Conservation (phyloP, 2,888 invertebrate genomes). For the Scaptomyza reducta region DNA sequence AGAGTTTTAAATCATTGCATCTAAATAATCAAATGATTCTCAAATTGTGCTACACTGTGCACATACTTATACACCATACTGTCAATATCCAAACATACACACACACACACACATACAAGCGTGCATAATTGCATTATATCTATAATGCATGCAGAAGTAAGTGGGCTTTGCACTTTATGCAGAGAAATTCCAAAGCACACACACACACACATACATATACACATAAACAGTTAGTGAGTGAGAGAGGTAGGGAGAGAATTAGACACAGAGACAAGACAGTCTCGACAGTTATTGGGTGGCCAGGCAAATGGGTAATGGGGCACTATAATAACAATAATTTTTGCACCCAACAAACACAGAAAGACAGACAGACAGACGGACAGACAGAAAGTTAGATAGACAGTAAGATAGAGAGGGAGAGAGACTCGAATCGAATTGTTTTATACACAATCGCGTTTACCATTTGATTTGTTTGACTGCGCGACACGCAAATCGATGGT, state of each 20-base stretch:
- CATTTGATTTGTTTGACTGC: constrained; percentile 59
- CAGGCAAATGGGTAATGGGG: constrained; percentile 42
- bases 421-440: constrained; percentile 47
- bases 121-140: constrained; percentile 20
- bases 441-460: constrained; percentile 52
- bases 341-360: constrained; percentile 38
- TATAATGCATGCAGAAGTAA: constrained; percentile 29
- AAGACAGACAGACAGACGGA: background rate
- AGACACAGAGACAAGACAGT: constrained; percentile 13
- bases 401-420: background rate
- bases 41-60: background rate
- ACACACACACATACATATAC: background rate
- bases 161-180: constrained; percentile 32
- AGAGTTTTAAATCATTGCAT: too few relatives aligned
- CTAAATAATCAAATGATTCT: background rate
- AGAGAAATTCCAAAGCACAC: constrained; percentile 36
- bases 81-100: constrained; percentile 3
- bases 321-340: constrained; percentile 58
- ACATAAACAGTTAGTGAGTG: background rate
- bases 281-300: constrained; percentile 50
- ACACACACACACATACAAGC: background rate
- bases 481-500: constrained; percentile 77
- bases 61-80: constrained; percentile 13
- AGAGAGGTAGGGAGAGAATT: background rate
- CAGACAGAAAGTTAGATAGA: background rate